Percentiles rank a stretch among this genome's conserved stretches.
These are phyloP conservation scores for Clepsis dumicolana DNA, from an alignment of 2,888 invertebrate species.

Conservation along the genomic window DNA sequence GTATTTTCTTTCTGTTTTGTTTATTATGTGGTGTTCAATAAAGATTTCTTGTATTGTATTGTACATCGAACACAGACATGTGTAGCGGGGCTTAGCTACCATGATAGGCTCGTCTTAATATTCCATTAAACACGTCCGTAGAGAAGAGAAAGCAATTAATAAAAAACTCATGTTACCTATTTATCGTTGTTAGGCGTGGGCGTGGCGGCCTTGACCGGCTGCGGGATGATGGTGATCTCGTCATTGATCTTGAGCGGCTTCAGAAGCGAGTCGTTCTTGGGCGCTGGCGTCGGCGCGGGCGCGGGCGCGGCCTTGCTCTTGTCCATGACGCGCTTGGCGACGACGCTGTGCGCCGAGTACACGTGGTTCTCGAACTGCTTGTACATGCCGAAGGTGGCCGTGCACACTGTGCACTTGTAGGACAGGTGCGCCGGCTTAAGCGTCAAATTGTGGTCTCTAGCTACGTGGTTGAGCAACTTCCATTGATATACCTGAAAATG, in stretches of 20 bases:
- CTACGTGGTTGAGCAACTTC: slow-evolving; percentile 96
- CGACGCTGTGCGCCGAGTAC: slow-evolving; percentile 96
- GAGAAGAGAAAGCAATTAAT: neutral
- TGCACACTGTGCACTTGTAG: slow-evolving; percentile 98
- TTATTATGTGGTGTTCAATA: too few species aligned
- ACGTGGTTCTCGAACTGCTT: slow-evolving; percentile 98
- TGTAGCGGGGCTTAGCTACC: too few species aligned
- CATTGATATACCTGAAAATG: slow-evolving; percentile 94
- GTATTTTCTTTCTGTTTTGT: too few species aligned
- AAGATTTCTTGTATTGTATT: too few species aligned
- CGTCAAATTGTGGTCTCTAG: slow-evolving; percentile 96
- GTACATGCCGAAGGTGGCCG: slow-evolving; percentile 98
- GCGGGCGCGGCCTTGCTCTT: slow-evolving; percentile 66
- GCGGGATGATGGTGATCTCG: slow-evolving; percentile 95
- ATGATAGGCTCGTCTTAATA: too few species aligned
- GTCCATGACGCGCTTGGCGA: slow-evolving; percentile 89
- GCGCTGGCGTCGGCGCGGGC: slow-evolving; percentile 53
- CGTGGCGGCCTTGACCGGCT: slow-evolving; percentile 85
- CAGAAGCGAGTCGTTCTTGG: slow-evolving; percentile 69
- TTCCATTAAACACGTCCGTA: neutral
- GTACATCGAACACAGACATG: too few species aligned
- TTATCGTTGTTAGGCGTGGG: slow-evolving; percentile 57
- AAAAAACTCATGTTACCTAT: slow-evolving; percentile 56
- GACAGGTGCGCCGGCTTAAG: slow-evolving; percentile 97
- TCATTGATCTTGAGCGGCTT: slow-evolving; percentile 95